Percentiles rank a stretch among this genome's conserved stretches.
These are phyloP conservation scores for Alouatta palliata DNA, from an alignment of 2,113 vertebrate species.

Conservation along the genomic window DNA sequence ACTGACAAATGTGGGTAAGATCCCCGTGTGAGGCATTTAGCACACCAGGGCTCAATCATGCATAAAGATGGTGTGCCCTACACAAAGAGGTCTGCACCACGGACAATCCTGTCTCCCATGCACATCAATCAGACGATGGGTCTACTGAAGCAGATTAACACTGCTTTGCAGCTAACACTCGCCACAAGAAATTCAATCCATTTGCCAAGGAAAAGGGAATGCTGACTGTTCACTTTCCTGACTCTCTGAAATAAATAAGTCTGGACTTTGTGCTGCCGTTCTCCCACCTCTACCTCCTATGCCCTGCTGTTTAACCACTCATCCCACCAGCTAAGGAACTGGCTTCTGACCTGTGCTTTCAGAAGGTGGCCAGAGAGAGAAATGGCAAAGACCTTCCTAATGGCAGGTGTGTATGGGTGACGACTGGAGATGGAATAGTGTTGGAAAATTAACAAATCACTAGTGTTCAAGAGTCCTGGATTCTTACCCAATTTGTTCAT, in stretches of 20 bases:
- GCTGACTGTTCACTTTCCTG: background rate
- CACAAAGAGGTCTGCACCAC: background rate
- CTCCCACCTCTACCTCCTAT: background rate
- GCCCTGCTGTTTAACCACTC: background rate
- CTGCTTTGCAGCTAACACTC: background rate
- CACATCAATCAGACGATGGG: background rate
- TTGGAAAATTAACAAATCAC: background rate
- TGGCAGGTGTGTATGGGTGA: background rate
- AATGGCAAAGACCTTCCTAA: background rate
- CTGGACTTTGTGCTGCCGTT: background rate
- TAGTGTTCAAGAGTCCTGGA: background rate
- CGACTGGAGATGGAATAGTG: accelerated
- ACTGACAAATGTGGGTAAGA: background rate
- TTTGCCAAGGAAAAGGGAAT: background rate
- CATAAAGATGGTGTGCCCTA: background rate
- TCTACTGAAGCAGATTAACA: background rate
- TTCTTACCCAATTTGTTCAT: background rate
- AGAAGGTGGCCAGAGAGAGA: background rate
- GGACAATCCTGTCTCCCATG: background rate
- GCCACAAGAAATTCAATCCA: background rate
- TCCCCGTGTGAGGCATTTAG: background rate
- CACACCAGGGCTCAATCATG: background rate
- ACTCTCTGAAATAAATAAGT: background rate
- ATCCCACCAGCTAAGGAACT: background rate
- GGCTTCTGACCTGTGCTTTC: background rate